A percentile compares a stretch with the other conserved stretches of the same genome.
Conservation (phyloP, 1,140 invertebrate species). For the Maniola jurtina region DNA sequence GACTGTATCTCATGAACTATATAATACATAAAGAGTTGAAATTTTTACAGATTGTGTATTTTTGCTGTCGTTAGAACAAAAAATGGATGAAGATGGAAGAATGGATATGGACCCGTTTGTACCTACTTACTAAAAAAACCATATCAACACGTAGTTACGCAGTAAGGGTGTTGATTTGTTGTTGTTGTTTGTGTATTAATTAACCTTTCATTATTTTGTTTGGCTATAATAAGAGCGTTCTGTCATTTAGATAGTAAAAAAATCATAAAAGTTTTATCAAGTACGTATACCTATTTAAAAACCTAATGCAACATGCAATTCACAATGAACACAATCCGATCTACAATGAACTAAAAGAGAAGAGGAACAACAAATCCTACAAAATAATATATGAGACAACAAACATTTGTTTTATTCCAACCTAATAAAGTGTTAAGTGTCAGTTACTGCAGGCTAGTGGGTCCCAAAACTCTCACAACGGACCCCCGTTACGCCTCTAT, state of each 20-base stretch:
- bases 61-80: no score
- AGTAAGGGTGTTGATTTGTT: constrained; percentile 11
- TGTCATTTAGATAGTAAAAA: no score
- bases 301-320: no score
- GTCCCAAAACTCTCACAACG: constrained; percentile 27
- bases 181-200: no score
- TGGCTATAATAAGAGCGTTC: constrained; percentile 5
- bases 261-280: no score
- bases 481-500: constrained; percentile 32
- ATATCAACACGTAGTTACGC: constrained; percentile 35
- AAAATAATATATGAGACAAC: background rate
- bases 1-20: no score
- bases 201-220: constrained; percentile 19
- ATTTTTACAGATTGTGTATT: no score
- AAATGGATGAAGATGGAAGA: no score
- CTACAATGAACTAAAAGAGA: background rate
- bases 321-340: no score
- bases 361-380: constrained; percentile 12
- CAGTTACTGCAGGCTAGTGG: constrained; percentile 40
- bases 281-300: no score
- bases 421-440: constrained; percentile 54
- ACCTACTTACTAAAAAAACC: constrained; percentile 33
- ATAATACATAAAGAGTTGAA: no score
- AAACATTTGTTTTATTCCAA: constrained; percentile 35
- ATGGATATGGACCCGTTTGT: no score